phyloP scores from a whole-genome alignment of 2,113 vertebrate genomes.

The Trichomycterus rosablanca region DNA sequence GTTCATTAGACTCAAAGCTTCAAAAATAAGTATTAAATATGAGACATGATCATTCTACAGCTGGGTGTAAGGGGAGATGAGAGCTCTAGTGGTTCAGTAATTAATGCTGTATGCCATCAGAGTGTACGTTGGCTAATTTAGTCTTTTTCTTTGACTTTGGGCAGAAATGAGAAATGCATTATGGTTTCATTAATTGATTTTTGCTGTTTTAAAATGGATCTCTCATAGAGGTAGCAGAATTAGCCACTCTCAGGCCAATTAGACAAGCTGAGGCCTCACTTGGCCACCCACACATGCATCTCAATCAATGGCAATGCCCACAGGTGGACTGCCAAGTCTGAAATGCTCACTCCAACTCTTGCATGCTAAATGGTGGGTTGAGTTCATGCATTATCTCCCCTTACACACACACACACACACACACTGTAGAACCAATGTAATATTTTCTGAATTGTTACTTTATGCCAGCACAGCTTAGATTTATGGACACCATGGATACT shows the following conservation, averaged over 20 bases:
- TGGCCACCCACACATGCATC: conserved; percentile 44
- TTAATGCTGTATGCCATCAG: conserved; percentile 37
- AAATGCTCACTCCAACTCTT: conserved; percentile 30
- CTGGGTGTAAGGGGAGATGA: conserved; percentile 36
- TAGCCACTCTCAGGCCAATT: conserved; percentile 64
- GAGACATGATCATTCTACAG: conserved; percentile 33
- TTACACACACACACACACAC: too few species aligned
- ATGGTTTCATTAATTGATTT: conserved; percentile 66
- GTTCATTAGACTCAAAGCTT: conserved; percentile 39
- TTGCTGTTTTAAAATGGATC: conserved; percentile 63
- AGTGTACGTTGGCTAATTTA: conserved; percentile 49
- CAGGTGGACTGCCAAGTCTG: conserved; percentile 67
- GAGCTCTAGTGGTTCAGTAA: conserved; percentile 29
- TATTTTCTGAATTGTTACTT: too few species aligned
- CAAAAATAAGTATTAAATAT: too few species aligned
- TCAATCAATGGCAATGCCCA: conserved; percentile 57
- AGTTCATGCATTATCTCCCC: conserved; percentile 52
- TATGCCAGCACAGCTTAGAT: too few species aligned
- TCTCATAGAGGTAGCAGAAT: conserved; percentile 59
- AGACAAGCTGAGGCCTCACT: conserved; percentile 47
- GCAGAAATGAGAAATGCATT: conserved; percentile 63
- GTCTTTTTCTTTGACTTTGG: conserved; percentile 41
- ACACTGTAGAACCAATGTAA: background rate
- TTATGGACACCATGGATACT: too few species aligned
- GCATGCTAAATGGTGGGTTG: conserved; percentile 55